Base-by-base conservation (phyloP, 2,888 invertebrate genomes). In the Cactoblastis cactorum region DNA sequence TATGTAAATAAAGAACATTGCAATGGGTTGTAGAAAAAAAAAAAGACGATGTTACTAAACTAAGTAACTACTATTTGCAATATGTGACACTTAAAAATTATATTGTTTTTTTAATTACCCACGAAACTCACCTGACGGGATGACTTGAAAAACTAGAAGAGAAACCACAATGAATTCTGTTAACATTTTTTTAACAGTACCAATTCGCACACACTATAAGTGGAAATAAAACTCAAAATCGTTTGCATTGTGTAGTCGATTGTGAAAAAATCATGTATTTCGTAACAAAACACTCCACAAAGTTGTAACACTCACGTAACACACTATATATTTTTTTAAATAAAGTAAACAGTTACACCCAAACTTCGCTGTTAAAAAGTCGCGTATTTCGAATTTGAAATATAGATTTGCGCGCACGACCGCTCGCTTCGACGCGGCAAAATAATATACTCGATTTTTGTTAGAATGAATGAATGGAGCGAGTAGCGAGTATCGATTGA, bases 121-220 rank as follows among this genome's bases (percentile, higher is more conserved):
- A 22, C 46, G 50, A 46, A 45, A 61, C 85, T 84, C 63, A 87
- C 86, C 86, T 56, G 68, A 67, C 54, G 77, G 76, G 62, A 83
- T 69, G 69, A 74, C 62, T 56, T 79, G 69, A 53, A 78, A 65
- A 59, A 81, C 62, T 61, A 82, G 63, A 60, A 80, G 63, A 65
- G 71, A 78, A 68, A 74, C 65, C 73, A 80, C 74, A 67, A 83
- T 57, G 57, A 75, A 77, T 75, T 79, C 83, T 70, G 75, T 83
- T 70, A 87, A 81, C 88, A 88, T 88, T 77, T 79, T 88, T 71
- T 68, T 64, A 78, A 68, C 65, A 72, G 66, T 74, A 71, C 69
- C 53, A 76, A 76, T 71, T 69, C 71, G 63, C 68, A 71, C 71
- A 75, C 79, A 80, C 75, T 73, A 58, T 68, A 72, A 63, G 69